Evolutionary conservation across 2,888 invertebrate genomes (phyloP).

Genomic region (Cyclophora albipunctata): DNA sequence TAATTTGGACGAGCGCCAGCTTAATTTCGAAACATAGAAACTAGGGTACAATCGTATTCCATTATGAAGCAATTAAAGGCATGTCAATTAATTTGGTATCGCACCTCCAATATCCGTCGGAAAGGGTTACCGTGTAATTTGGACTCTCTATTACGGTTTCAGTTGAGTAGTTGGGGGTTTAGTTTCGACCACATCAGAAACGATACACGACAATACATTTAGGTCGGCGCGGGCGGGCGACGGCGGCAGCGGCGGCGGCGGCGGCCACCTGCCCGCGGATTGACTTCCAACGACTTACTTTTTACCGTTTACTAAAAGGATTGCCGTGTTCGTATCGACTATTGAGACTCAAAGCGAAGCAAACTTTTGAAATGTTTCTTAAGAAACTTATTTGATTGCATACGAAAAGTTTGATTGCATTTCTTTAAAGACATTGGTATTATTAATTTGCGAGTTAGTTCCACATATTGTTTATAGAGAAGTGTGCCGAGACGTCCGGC

Average conservation of each 20-base stretch:
- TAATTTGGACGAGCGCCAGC: conserved; percentile 18
- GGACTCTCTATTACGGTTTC: conserved; percentile 65
- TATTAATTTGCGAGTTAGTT: conserved; percentile 13
- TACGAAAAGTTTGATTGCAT: background rate
- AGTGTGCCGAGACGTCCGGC: conserved; percentile 42
- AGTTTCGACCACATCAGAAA: conserved; percentile 58
- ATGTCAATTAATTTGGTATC: conserved; percentile 48
- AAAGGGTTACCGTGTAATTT: conserved; percentile 66
- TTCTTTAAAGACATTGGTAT: conserved; percentile 4
- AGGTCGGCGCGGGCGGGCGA: conserved; percentile 29
- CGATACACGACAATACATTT: conserved; percentile 71
- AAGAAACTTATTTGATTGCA: conserved; percentile 16
- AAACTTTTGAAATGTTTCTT: conserved; percentile 26
- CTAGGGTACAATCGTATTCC: conserved; percentile 31
- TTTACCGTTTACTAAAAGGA: conserved; percentile 68
- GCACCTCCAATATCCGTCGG: conserved; percentile 51
- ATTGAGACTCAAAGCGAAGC: conserved; percentile 48
- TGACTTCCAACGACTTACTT: conserved; percentile 61
- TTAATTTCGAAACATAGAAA: conserved; percentile 14
- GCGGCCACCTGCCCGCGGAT: conserved; percentile 39
- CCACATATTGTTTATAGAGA: conserved; percentile 27
- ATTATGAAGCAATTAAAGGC: conserved; percentile 35
- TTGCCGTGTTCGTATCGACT: conserved; percentile 66
- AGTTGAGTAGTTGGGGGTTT: conserved; percentile 69
- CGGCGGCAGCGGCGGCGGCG: conserved; percentile 30